Conservation (phyloP, 2,797 vertebrate genomes). For the Myripristis jacobus region DNA sequence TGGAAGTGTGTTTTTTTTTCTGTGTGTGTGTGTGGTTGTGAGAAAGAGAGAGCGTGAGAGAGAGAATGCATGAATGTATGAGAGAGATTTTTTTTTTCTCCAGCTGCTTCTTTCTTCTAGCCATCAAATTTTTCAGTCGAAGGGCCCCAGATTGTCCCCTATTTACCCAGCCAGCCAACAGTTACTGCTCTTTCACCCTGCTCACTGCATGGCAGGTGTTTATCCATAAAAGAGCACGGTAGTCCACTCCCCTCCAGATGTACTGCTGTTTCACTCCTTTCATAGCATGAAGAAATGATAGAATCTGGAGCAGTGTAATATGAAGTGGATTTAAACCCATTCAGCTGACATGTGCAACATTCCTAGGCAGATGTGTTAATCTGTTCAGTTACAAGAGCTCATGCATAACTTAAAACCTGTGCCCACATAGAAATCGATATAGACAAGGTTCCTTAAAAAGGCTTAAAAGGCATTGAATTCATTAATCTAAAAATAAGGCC, state of each 20-base stretch:
- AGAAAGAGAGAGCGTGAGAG: conserved; percentile 40
- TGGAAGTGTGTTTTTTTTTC: conserved; percentile 64
- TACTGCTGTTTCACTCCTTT: conserved; percentile 6
- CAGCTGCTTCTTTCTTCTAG: conserved; percentile 31
- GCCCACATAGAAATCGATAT: conserved; percentile 41
- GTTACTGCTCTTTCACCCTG: conserved; percentile 26
- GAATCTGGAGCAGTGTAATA: conserved; percentile 17
- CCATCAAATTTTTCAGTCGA: conserved; percentile 36
- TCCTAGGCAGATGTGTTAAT: conserved; percentile 8
- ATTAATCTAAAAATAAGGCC: no score
- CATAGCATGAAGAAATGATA: conserved; percentile 14
- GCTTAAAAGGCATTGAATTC: no score
- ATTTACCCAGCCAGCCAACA: conserved; percentile 22
- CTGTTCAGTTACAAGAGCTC: conserved; percentile 18
- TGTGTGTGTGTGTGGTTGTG: neutral
- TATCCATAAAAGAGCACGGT: neutral
- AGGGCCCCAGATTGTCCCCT: neutral
- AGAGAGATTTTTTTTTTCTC: conserved; percentile 17
- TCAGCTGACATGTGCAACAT: conserved; percentile 34
- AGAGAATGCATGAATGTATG: conserved; percentile 21
- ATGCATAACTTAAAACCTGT: conserved; percentile 63
- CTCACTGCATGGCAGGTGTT: conserved; percentile 36
- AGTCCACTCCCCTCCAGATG: neutral
- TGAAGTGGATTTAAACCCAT: conserved; percentile 38
- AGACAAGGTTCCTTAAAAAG: no score